Base-by-base conservation (phyloP, 2,113 vertebrate species). In the Oostethus manadensis region DNA sequence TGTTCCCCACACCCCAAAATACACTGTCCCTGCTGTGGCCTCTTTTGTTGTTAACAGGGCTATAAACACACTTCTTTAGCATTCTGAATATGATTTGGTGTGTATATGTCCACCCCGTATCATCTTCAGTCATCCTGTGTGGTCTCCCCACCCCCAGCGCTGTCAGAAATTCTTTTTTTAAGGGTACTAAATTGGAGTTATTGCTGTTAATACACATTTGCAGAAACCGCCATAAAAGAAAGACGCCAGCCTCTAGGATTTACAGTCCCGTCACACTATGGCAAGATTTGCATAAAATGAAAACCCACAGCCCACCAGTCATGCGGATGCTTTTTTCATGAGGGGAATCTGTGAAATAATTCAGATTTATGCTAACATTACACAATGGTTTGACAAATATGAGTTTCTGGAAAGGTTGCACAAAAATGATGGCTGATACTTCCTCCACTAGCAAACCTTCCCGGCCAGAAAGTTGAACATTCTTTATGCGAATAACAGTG, bases 1-100 rank as follows among this genome's bases (percentile, higher is more conserved):
- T 13, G 54, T 47, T 51, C 56, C 64, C 70, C 54, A n/a, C 56
- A 53, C 29, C 33, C 38, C 38, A 15, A 49, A 61, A 64, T 55
- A 68, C 47, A 57, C 55, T 56, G 23, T 76, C 71, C 63, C 74
- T 16, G 21, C 6, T 45, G 71, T 76, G 76, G 55, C 59, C 65
- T 61, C 49, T 4, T 56, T 35, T 76, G 77, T 74, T 78, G 74
- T 80, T 69, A 77, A 29, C 66, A 74, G 14, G 40, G 68, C 63
- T 54, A 68, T 74, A 80, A 79, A 84, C 73, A 86, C 55, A 51
- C 64, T 69, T 62, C 54, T 62, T 61, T 64, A 43, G 38, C 20
- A 51, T 60, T 47, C 16, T 40, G 46, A 23, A 18, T 10, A 14
- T 58, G 50, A 14, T 16, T 40, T 9, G 22, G 8, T 23, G 4